Evolutionary conservation across 2,113 vertebrate species (phyloP).

Genomic region (Tupaia tana): DNA sequence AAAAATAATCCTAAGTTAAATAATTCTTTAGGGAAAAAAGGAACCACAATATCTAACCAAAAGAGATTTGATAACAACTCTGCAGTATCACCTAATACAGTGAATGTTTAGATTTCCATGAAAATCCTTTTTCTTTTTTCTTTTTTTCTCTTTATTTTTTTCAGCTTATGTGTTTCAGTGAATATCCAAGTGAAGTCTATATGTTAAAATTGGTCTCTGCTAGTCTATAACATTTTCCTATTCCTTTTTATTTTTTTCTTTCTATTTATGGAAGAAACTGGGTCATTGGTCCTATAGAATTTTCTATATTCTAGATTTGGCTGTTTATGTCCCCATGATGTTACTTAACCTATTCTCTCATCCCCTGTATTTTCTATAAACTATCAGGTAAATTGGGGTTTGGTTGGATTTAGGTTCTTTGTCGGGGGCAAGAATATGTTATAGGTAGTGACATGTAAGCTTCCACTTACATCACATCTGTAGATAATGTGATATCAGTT

Average conservation of each 20-base stretch:
- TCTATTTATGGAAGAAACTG: slow-evolving; percentile 61
- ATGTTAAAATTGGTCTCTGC: slow-evolving; percentile 55
- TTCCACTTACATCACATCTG: slow-evolving; percentile 10
- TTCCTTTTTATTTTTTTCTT: slow-evolving; percentile 15
- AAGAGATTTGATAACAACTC: not conserved
- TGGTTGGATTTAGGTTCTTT: slow-evolving; percentile 49
- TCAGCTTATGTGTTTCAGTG: slow-evolving; percentile 39
- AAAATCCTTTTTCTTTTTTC: not conserved
- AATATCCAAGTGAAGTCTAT: slow-evolving; percentile 26
- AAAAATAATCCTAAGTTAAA: too few relatives aligned
- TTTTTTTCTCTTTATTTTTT: not conserved
- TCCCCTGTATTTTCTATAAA: slow-evolving; percentile 37
- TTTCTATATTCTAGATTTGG: slow-evolving; percentile 52
- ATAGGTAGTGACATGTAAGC: not conserved
- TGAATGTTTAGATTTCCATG: slow-evolving; percentile 44
- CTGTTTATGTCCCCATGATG: slow-evolving; percentile 2
- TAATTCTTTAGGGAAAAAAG: not conserved
- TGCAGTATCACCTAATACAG: slow-evolving; percentile 8
- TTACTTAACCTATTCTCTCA: slow-evolving; percentile 42
- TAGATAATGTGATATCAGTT: slow-evolving; percentile 25
- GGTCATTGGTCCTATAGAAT: slow-evolving; percentile 44
- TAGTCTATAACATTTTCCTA: slow-evolving; percentile 59
- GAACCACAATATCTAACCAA: not conserved
- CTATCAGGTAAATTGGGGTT: slow-evolving; percentile 6
- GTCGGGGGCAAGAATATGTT: not conserved